These are phyloP conservation scores for Pangasius mekongensis DNA, from an alignment of 2,797 vertebrate species.

Conservation along the genomic window DNA sequence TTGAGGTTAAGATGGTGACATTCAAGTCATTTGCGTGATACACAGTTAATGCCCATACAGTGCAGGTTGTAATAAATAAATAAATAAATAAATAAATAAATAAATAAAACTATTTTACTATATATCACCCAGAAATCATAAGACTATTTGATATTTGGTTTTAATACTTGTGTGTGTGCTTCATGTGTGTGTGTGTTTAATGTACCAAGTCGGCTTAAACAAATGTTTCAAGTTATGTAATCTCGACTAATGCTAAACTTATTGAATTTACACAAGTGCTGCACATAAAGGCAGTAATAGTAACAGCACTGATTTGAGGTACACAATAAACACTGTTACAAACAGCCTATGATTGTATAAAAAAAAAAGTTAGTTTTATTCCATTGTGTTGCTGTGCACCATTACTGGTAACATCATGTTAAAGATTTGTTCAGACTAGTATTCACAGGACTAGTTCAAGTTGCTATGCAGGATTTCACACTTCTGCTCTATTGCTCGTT, in stretches of 20 bases:
- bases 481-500: slow-evolving; percentile 11
- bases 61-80: no score
- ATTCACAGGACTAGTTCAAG: background rate
- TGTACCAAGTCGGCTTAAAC: background rate
- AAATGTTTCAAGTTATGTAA: background rate
- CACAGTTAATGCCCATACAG: no score
- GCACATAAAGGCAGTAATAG: background rate
- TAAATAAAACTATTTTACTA: no score
- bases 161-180: background rate
- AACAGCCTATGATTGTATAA: background rate
- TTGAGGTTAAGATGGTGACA: background rate
- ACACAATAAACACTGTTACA: background rate
- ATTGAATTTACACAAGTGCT: background rate
- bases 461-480: slow-evolving; percentile 4
- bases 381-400: background rate
- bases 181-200: background rate
- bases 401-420: background rate
- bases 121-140: no score
- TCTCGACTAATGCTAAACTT: background rate
- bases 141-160: background rate
- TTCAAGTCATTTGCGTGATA: background rate
- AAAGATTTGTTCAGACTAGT: background rate
- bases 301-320: background rate
- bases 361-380: background rate
- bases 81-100: no score